Base-by-base conservation (phyloP, 2,888 invertebrate genomes). In the Teleogryllus oceanicus region DNA sequence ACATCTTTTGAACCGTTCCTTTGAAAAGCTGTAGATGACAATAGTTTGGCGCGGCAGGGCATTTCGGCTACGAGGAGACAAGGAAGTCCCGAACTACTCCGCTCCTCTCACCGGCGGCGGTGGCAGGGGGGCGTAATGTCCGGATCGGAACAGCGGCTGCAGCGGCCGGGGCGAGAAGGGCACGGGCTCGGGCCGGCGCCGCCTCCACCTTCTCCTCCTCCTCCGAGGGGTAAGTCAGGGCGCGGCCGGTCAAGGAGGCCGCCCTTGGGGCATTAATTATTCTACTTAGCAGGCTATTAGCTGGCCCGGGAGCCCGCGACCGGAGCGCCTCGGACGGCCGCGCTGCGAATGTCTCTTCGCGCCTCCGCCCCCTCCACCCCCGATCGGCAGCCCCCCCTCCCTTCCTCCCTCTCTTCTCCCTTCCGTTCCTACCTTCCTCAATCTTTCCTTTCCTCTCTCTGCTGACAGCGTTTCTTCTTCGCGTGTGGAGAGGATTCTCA, bases 211-310 rank as follows among this genome's bases (percentile, higher is more conserved):
- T 5, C 37, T 37, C 37, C 37, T 37, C 37, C 37, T 37, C 13
- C 62, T n/a, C 62, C 16, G 62, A 62, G 62, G 62, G 62, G 16
- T n/a, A 62, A 62, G 62, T 62, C 62, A n/a, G n/a, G 62, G 16
- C 62, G 16, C n/a, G 13, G 62, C 62, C 62, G 62, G 62, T 62
- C 62, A 62, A 62, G 62, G 62, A 62, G 37, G 62, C 62, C 8
- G 62, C 62, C 62, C 62, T 62, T n/a, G 62, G 62, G n/a, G 62
- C 81, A 81, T 81, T 81, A 81, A 81, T 81, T 80, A 81, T 78
- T 81, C 80, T 77, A 80, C 80, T 80, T 80, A 75, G 80, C 74
- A 80, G 76, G 75, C 80, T 77, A 79, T 79, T 79, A 79, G 79
- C 62, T 21, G 21, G 76, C 77, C 62, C 37, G 37, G 37, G 37